These are phyloP conservation scores for Coregonus sp. DNA, from an alignment of 2,797 vertebrate genomes.

Conservation along the genomic window DNA sequence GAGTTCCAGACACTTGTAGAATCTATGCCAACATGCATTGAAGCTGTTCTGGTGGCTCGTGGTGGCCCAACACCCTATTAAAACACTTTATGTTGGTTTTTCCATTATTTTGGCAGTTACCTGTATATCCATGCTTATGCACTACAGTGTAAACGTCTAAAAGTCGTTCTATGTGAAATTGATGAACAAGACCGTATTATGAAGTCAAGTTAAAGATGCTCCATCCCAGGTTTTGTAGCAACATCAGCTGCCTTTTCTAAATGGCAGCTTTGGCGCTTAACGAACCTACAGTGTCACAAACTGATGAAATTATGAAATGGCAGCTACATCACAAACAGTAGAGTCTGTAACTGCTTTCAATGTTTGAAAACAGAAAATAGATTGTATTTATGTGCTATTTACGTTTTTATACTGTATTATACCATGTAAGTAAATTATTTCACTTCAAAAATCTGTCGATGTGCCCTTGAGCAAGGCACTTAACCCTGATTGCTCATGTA, in stretches of 20 bases:
- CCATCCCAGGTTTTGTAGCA: background rate
- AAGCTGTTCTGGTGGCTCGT: too few relatives aligned
- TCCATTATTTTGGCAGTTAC: too few relatives aligned
- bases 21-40: too few relatives aligned
- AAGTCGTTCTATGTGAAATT: background rate
- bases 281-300: background rate
- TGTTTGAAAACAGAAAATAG: background rate
- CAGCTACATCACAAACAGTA: background rate
- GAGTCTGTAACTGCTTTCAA: background rate
- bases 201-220: background rate
- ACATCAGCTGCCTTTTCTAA: background rate
- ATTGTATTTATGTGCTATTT: background rate
- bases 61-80: too few relatives aligned
- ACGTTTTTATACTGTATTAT: background rate
- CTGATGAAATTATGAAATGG: background rate
- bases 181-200: background rate
- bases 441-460: background rate
- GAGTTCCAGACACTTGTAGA: too few relatives aligned
- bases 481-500: too few relatives aligned
- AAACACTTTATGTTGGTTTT: too few relatives aligned
- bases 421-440: background rate
- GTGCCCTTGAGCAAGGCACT: too few relatives aligned
- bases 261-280: background rate
- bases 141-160: background rate
- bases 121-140: background rate